Percentiles rank a stretch among this genome's conserved stretches.
These are phyloP conservation scores for Lasioglossum lativentre DNA, from an alignment of 2,888 invertebrate genomes.

Conservation along the genomic window DNA sequence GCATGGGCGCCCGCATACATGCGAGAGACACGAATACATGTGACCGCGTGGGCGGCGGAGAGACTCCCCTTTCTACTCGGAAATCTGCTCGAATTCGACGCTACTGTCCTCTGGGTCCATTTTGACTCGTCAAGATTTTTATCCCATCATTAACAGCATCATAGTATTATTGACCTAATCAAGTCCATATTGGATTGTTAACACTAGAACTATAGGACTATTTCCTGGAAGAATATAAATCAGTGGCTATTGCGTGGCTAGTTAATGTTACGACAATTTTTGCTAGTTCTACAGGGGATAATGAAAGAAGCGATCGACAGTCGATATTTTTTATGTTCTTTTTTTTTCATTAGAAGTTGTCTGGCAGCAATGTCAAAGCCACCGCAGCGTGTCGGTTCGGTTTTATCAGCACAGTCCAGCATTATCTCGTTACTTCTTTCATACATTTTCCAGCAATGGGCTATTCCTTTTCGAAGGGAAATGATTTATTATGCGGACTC, in stretches of 20 bases:
- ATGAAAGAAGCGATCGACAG: background rate
- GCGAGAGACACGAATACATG: slow-evolving; percentile 26
- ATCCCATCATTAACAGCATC: too few species aligned
- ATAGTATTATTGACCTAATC: too few species aligned
- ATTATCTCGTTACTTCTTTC: slow-evolving; percentile 40
- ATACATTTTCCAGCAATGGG: slow-evolving; percentile 32
- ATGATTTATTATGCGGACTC: slow-evolving; percentile 54
- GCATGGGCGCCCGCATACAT: slow-evolving; percentile 58
- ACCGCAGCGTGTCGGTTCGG: slow-evolving; percentile 3
- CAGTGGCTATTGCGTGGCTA: too few species aligned
- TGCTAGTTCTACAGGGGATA: too few species aligned
- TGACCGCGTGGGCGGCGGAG: slow-evolving; percentile 18
- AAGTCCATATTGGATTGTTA: too few species aligned
- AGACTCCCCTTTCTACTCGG: slow-evolving; percentile 27
- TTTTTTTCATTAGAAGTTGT: background rate
- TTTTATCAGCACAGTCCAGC: slow-evolving; percentile 30
- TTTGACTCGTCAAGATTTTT: background rate
- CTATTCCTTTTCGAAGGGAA: slow-evolving; percentile 38
- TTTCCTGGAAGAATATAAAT: too few species aligned
- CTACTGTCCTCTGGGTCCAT: background rate
- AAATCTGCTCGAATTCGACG: slow-evolving; percentile 11
- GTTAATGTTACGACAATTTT: too few species aligned
- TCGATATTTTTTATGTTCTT: background rate
- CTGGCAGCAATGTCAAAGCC: background rate
- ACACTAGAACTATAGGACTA: too few species aligned